These are phyloP conservation scores for Ovibos moschatus DNA, from an alignment of 2,113 vertebrate genomes.

Conservation along the genomic window DNA sequence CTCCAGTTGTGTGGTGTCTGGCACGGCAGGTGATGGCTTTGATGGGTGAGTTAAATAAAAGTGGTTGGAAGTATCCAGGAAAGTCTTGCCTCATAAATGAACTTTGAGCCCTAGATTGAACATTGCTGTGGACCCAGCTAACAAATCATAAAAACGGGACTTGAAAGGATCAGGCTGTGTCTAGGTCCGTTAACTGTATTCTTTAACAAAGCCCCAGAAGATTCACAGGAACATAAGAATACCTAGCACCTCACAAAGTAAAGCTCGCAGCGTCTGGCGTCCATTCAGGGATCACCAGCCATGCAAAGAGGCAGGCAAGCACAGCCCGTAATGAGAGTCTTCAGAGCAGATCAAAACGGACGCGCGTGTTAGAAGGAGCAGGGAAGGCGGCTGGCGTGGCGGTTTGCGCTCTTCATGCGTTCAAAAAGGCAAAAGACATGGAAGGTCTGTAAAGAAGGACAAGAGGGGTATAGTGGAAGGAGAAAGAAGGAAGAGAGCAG, in stretches of 20 bases:
- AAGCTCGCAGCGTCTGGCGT: neutral
- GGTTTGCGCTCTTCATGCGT: neutral
- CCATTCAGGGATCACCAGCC: neutral
- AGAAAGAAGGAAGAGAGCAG: neutral
- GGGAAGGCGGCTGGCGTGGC: neutral
- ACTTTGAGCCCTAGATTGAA: neutral
- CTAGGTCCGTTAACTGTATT: neutral
- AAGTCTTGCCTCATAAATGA: neutral
- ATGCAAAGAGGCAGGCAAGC: neutral
- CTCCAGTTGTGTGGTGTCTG: neutral
- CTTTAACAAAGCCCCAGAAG: neutral
- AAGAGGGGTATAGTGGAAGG: neutral
- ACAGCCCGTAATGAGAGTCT: neutral
- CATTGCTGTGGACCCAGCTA: neutral
- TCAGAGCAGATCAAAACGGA: neutral
- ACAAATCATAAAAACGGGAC: neutral
- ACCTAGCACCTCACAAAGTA: neutral
- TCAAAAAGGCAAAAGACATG: neutral
- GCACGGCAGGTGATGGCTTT: neutral
- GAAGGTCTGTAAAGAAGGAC: neutral
- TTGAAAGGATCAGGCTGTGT: conserved; percentile 4
- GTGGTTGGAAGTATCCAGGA: neutral
- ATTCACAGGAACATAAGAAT: neutral
- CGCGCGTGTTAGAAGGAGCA: neutral
- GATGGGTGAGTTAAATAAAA: neutral